Evolutionary conservation across 2,888 invertebrate genomes (phyloP).

Genomic region (Rhimphoctona megacephalus): DNA sequence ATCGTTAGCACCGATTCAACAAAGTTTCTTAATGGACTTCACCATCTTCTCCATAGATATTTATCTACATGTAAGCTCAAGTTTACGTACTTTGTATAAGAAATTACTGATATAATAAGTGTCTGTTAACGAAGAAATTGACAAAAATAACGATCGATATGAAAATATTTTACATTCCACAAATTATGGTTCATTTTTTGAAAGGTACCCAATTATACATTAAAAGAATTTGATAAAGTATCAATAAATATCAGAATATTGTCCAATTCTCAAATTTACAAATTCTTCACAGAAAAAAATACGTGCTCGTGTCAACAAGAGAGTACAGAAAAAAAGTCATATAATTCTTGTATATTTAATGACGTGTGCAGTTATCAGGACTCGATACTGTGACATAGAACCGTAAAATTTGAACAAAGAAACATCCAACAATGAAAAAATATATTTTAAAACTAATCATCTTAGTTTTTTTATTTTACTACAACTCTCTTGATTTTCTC

Average conservation of each 20-base stretch:
- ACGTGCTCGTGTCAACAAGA: not conserved
- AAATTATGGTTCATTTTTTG: not conserved
- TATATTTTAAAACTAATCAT: too few relatives aligned
- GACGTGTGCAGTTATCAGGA: too few relatives aligned
- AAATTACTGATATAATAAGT: too few relatives aligned
- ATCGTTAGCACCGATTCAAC: constrained; percentile 71
- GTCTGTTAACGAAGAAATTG: not conserved
- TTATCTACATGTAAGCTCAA: not conserved
- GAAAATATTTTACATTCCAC: not conserved
- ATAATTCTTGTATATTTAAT: too few relatives aligned
- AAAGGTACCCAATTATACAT: not conserved
- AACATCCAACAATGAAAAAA: too few relatives aligned
- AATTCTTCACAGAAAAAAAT: not conserved
- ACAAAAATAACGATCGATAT: not conserved
- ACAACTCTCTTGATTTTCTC: not conserved
- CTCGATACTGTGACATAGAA: too few relatives aligned
- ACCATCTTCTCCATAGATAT: constrained; percentile 23
- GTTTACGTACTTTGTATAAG: too few relatives aligned
- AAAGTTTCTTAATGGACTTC: constrained; percentile 65
- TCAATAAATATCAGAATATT: not conserved
- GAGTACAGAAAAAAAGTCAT: too few relatives aligned
- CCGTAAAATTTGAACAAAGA: too few relatives aligned
- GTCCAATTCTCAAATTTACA: not conserved
- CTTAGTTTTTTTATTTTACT: not conserved
- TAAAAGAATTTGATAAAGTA: not conserved